A percentile compares a stretch with the other conserved stretches of the same genome.
Evolutionary conservation across 1,140 invertebrate species (phyloP).

Genomic region (Portunus trituberculatus): DNA sequence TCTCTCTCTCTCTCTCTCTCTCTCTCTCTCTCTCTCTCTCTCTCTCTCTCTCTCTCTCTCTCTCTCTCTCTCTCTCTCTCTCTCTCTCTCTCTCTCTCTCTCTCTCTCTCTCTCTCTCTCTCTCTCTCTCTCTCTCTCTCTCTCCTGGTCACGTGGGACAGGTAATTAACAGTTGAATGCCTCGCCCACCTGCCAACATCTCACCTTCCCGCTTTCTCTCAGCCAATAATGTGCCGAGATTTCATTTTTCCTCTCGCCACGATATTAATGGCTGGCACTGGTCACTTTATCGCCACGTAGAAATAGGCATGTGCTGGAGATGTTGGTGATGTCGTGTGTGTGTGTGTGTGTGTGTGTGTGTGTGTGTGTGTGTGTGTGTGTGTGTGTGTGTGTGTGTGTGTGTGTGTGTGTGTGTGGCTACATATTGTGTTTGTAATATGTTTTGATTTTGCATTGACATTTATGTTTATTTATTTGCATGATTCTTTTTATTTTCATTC

Average conservation of each 20-base stretch:
- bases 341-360: too few relatives aligned
- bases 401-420: too few relatives aligned
- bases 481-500: too few relatives aligned
- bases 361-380: too few relatives aligned
- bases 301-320: too few relatives aligned
- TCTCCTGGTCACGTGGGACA: not conserved
- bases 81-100: constrained; percentile 17
- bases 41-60: not conserved
- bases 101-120: constrained; percentile 20
- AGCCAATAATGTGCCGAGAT: not conserved
- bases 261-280: not conserved
- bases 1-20: constrained; percentile 20
- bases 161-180: not conserved
- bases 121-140: constrained; percentile 20
- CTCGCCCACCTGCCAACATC: not conserved
- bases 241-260: not conserved
- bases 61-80: constrained; percentile 20
- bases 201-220: not conserved
- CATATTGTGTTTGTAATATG: too few relatives aligned
- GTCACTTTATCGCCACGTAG: too few relatives aligned
- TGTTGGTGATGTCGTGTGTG: too few relatives aligned
- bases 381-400: too few relatives aligned
- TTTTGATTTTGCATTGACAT: too few relatives aligned
- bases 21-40: constrained; percentile 20
- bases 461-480: too few relatives aligned